Percentiles rank a stretch among this genome's conserved stretches.
Conservation (phyloP, 2,888 invertebrate genomes). For the Dolichomitus sp. region DNA sequence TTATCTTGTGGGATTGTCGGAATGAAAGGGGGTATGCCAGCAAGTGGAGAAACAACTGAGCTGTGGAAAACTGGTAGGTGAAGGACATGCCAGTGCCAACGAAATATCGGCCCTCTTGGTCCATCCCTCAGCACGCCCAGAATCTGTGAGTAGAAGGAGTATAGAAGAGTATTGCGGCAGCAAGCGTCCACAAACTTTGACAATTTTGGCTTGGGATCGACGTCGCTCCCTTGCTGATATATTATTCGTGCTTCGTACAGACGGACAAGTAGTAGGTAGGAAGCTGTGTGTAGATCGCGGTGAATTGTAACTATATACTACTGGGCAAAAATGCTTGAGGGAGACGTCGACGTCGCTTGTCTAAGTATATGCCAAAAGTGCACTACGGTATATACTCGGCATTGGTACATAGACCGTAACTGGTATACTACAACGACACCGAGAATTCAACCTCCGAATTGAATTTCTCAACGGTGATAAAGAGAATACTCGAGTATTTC, state of each 20-base stretch:
- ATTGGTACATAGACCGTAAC: constrained; percentile 35
- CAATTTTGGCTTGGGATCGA: constrained; percentile 75
- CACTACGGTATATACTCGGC: not conserved
- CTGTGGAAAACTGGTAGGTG: constrained; percentile 21
- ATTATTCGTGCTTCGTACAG: constrained; percentile 73
- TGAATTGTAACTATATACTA: constrained; percentile 30
- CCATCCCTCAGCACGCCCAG: constrained; percentile 21
- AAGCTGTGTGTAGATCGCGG: constrained; percentile 9
- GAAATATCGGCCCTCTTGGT: constrained; percentile 57
- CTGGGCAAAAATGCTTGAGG: constrained; percentile 33
- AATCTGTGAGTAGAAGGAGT: constrained; percentile 8
- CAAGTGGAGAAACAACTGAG: not conserved
- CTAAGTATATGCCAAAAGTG: constrained; percentile 24
- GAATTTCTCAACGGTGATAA: constrained; percentile 61
- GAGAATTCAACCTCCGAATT: constrained; percentile 56
- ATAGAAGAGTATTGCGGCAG: constrained; percentile 2
- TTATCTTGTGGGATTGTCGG: not conserved
- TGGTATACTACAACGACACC: constrained; percentile 40
- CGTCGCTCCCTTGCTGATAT: constrained; percentile 70
- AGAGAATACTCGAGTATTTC: constrained; percentile 60
- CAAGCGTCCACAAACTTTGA: constrained; percentile 73
- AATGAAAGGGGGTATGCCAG: not conserved
- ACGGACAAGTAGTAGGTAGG: constrained; percentile 52
- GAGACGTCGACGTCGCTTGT: constrained; percentile 12
- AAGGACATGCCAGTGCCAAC: constrained; percentile 51